Conservation (phyloP, 2,113 vertebrate genomes). For the Sander vitreus region DNA sequence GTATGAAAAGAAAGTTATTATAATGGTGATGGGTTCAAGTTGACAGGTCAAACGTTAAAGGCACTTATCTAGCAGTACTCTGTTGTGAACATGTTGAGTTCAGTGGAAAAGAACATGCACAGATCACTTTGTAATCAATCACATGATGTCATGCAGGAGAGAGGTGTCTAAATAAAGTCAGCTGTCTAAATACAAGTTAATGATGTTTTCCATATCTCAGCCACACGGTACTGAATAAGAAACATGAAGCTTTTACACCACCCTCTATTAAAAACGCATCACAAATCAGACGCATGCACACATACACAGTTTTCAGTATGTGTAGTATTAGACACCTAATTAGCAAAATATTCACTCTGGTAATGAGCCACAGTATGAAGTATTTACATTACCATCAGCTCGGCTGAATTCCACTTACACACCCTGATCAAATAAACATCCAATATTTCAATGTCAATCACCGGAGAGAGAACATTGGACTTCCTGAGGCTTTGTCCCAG, state of each 20-base stretch:
- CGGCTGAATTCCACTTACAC: conserved; percentile 16
- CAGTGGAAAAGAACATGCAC: conserved; percentile 11
- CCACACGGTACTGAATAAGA: conserved; percentile 32
- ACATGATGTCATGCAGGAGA: conserved; percentile 58
- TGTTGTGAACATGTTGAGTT: neutral
- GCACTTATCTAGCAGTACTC: neutral
- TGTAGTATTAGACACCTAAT: conserved; percentile 23
- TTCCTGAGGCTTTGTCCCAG: neutral
- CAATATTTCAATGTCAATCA: conserved; percentile 12
- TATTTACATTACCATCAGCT: conserved; percentile 67
- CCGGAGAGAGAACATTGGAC: neutral
- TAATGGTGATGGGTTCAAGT: neutral
- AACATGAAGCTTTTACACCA: conserved; percentile 50
- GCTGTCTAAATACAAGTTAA: conserved; percentile 75
- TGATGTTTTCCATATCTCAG: conserved; percentile 39
- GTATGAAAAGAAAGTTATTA: neutral
- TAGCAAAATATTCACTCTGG: conserved; percentile 52
- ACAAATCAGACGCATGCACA: conserved; percentile 31
- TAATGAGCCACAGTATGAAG: conserved; percentile 43
- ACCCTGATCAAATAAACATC: conserved; percentile 53
- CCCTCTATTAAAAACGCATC: conserved; percentile 65
- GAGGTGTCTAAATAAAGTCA: conserved; percentile 61
- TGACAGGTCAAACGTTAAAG: conserved; percentile 15
- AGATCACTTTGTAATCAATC: conserved; percentile 26
- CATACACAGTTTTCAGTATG: neutral